Conservation (phyloP, 2,797 vertebrate genomes). For the Neosalanx taihuensis region DNA sequence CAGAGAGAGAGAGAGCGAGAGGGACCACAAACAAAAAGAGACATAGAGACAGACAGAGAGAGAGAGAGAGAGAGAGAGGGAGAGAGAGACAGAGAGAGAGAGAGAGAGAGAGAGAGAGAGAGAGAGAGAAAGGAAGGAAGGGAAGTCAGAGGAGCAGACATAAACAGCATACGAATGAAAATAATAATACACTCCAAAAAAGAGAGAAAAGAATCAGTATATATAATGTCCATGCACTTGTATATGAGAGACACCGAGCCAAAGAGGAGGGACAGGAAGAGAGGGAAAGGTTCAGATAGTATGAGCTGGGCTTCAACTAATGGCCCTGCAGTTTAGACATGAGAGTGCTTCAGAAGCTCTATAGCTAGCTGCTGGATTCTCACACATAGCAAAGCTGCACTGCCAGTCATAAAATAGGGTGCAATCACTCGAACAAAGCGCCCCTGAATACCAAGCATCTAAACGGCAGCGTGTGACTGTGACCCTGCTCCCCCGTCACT, state of each 20-base stretch:
- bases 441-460: neutral
- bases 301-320: neutral
- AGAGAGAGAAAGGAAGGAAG: neutral
- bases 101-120: slow-evolving; percentile 1
- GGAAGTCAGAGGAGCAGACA: neutral
- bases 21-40: too few relatives aligned
- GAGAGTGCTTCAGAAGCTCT: neutral
- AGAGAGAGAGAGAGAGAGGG: neutral
- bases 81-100: neutral
- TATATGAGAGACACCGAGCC: too few relatives aligned
- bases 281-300: too few relatives aligned
- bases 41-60: too few relatives aligned
- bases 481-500: neutral
- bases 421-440: neutral
- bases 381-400: neutral
- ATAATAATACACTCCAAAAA: too few relatives aligned
- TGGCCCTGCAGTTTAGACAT: neutral
- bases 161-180: too few relatives aligned
- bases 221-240: too few relatives aligned
- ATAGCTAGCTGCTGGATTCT: neutral
- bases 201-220: too few relatives aligned
- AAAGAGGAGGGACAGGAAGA: neutral
- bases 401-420: neutral
- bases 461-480: neutral
- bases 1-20: too few relatives aligned